phyloP scores from a whole-genome alignment of 2,888 invertebrate genomes.

The Elysia crispata region DNA sequence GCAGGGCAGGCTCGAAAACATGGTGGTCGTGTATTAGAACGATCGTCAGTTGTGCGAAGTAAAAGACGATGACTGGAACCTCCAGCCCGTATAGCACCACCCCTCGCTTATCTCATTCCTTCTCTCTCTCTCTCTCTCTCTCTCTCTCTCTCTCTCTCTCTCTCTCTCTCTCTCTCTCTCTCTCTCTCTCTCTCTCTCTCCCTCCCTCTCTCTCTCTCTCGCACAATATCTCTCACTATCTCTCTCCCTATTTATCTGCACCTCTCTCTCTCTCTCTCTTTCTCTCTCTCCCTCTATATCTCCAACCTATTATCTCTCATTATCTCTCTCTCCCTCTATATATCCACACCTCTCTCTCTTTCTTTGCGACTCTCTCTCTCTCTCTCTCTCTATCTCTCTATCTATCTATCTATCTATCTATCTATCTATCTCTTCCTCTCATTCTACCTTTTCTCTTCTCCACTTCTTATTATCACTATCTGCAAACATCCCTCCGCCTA shows the following conservation, averaged over 20 bases:
- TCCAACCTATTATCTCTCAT: background rate
- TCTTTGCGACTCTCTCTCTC: constrained; percentile 12
- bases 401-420: background rate
- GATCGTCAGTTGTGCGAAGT: no score
- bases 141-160: no score
- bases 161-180: no score
- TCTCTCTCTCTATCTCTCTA: constrained; percentile 16
- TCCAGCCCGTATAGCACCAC: no score
- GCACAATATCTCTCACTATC: background rate
- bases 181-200: no score
- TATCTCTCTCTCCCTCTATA: background rate
- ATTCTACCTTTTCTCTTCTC: no score
- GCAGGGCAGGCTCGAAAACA: no score
- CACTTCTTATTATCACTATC: no score
- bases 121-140: background rate
- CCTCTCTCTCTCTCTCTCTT: background rate
- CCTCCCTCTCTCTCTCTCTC: background rate
- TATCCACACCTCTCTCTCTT: constrained; percentile 2
- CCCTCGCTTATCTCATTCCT: background rate
- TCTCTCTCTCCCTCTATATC: constrained; percentile 20
- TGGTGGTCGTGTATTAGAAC: no score
- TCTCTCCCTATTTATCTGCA: constrained; percentile 3
- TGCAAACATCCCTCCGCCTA: no score
- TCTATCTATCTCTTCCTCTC: constrained; percentile 13
- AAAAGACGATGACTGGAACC: no score